phyloP scores from a whole-genome alignment of 2,113 vertebrate genomes.

The Hypanus sabinus region DNA sequence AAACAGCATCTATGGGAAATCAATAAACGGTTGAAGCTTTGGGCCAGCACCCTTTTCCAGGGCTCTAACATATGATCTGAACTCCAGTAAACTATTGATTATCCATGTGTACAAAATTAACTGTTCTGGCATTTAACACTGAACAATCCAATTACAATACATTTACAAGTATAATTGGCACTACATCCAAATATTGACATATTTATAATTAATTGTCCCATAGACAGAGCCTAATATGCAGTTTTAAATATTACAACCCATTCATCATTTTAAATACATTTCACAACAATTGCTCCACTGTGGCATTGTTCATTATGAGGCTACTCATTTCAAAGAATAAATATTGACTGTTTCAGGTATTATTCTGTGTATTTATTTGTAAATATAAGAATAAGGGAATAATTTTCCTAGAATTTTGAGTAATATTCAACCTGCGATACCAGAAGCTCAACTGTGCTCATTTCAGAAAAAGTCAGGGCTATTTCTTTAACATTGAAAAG shows the following conservation, averaged over 20 bases:
- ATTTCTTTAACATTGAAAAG: not conserved
- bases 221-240: not conserved
- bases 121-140: not conserved
- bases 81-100: not conserved
- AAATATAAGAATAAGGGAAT: not conserved
- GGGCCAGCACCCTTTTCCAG: too few relatives aligned
- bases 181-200: constrained; percentile 5
- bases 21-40: too few relatives aligned
- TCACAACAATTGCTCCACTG: not conserved
- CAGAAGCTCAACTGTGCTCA: not conserved
- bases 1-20: too few relatives aligned
- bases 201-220: not conserved
- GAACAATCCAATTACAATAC: not conserved
- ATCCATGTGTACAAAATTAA: not conserved
- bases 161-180: not conserved
- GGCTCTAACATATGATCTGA: not conserved
- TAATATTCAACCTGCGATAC: not conserved
- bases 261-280: constrained; percentile 4
- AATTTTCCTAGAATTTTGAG: not conserved
- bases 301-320: not conserved
- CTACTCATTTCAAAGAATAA: not conserved
- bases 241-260: not conserved
- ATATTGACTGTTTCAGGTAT: not conserved
- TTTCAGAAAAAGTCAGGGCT: not conserved
- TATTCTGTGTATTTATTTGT: not conserved